A percentile compares a stretch with the other conserved stretches of the same genome.
Conservation (phyloP, 30 jellyfish, hydroid and myxozoan genomes). For the Hydractinia symbiolongicarpus region DNA sequence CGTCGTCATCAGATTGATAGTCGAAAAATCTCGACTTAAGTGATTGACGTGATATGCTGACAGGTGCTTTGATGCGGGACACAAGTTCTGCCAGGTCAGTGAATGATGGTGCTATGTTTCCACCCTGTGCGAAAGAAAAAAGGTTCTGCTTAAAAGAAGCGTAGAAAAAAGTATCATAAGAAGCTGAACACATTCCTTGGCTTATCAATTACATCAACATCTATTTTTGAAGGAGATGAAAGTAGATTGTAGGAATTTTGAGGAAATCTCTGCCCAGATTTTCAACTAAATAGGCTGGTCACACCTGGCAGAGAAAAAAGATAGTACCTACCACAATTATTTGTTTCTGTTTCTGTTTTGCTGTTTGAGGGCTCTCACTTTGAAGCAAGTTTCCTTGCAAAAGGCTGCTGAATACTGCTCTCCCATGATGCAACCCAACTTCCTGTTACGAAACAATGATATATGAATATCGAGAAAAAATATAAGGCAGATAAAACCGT, state of each 20-base stretch:
- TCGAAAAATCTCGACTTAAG: conserved; percentile 17
- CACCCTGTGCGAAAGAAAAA: conserved; percentile 38
- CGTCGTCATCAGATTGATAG: conserved; percentile 32
- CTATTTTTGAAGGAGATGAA: too few species aligned
- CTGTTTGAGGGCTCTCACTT: background rate
- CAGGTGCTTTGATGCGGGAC: conserved; percentile 76
- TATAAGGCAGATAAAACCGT: too few species aligned
- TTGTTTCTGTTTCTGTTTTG: conserved; percentile 41
- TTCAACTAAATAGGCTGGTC: too few species aligned
- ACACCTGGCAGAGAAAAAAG: too few species aligned
- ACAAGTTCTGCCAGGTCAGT: conserved; percentile 90
- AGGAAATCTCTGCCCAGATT: too few species aligned
- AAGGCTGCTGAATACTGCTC: conserved; percentile 63
- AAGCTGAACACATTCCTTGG: too few species aligned
- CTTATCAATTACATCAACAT: too few species aligned
- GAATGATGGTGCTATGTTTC: conserved; percentile 81
- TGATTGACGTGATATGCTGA: conserved; percentile 32
- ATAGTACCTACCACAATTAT: conserved; percentile 41
- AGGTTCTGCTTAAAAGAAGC: background rate
- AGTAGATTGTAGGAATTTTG: too few species aligned
- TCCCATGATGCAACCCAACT: conserved; percentile 80
- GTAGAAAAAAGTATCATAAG: background rate
- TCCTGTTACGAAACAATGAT: conserved; percentile 35
- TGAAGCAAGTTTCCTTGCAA: conserved; percentile 53
- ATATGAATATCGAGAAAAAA: too few species aligned